Evolutionary conservation across 2,797 vertebrate genomes (phyloP).

Genomic region (Myotis myotis): DNA sequence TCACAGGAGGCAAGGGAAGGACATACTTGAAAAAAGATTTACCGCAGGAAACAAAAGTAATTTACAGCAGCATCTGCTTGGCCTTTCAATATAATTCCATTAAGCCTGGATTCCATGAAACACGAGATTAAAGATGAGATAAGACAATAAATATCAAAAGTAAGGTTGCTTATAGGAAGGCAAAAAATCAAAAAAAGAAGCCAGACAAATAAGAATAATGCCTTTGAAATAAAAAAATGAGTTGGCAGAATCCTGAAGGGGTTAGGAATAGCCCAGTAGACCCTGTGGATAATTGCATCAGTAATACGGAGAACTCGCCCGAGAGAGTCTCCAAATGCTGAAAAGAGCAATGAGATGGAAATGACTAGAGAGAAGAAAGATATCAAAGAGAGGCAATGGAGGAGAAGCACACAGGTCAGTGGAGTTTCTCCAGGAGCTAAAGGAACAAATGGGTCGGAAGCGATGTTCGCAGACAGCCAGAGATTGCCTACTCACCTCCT

Average conservation of each 20-base stretch:
- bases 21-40: constrained; percentile 61
- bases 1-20: constrained; percentile 54
- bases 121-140: constrained; percentile 68
- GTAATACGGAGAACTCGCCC: not conserved
- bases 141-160: constrained; percentile 72
- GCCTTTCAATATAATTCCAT: constrained; percentile 71
- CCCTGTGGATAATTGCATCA: not conserved
- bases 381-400: not conserved
- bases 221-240: constrained; percentile 61
- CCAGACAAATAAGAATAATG: not conserved
- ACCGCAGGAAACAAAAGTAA: constrained; percentile 67
- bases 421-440: not conserved
- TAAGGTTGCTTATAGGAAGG: constrained; percentile 66
- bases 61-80: constrained; percentile 64
- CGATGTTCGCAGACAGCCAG: not conserved
- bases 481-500: not conserved
- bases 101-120: constrained; percentile 69
- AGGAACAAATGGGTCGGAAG: not conserved
- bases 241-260: not conserved
- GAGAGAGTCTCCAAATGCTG: not conserved
- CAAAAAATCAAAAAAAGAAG: constrained; percentile 54
- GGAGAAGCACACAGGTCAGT: not conserved
- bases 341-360: not conserved
- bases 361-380: not conserved
- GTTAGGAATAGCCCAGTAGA: not conserved